These are phyloP conservation scores for Panulirus ornatus DNA, from an alignment of 1,140 invertebrate genomes.

Conservation along the genomic window DNA sequence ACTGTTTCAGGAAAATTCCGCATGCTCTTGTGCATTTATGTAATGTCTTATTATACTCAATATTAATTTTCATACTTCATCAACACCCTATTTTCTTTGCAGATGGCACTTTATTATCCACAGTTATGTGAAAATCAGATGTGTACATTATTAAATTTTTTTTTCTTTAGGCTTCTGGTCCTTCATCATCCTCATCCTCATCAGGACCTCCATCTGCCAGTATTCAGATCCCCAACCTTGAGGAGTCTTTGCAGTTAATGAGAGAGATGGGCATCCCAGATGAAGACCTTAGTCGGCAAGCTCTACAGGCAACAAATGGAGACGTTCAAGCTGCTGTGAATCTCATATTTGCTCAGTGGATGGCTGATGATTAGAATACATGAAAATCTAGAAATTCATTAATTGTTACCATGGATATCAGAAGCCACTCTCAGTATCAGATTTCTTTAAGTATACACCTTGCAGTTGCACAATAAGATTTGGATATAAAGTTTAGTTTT, in stretches of 20 bases:
- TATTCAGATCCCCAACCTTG: constrained; percentile 61
- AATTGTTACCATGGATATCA: not conserved
- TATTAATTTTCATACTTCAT: too few species aligned
- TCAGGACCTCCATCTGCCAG: constrained; percentile 37
- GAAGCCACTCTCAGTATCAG: too few species aligned
- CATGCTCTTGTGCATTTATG: too few species aligned
- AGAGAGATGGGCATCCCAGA: constrained; percentile 80
- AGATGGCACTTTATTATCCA: too few species aligned
- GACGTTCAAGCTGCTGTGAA: constrained; percentile 80
- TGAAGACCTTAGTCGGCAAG: constrained; percentile 79
- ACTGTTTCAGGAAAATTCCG: too few species aligned
- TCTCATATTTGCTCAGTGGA: constrained; percentile 79
- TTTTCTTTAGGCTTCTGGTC: constrained; percentile 40
- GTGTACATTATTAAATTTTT: too few species aligned
- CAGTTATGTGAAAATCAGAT: too few species aligned
- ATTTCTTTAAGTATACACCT: too few species aligned
- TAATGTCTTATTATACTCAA: too few species aligned
- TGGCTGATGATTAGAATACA: constrained; percentile 74
- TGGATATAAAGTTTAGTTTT: too few species aligned
- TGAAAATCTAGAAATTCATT: constrained; percentile 6
- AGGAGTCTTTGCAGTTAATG: constrained; percentile 78
- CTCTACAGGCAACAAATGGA: constrained; percentile 79
- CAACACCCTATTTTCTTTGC: too few species aligned
- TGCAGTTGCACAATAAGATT: too few species aligned
- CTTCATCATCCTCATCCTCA: constrained; percentile 25